Conservation (phyloP, 1,140 invertebrate species). For the Galendromus occidentalis region DNA sequence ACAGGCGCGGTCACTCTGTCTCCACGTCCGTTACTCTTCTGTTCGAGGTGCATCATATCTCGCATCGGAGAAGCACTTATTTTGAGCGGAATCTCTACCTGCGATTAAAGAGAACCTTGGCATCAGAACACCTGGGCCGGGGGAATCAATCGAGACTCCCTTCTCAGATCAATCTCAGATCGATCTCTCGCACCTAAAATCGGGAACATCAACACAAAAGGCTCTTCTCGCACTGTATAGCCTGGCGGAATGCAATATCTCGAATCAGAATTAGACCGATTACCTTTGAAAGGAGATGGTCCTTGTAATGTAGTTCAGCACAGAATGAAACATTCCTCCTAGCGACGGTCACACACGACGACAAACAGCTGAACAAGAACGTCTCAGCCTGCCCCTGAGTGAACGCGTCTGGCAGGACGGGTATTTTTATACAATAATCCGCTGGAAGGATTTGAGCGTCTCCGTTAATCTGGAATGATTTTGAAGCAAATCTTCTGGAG, state of each 20-base stretch:
- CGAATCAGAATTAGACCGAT: too few relatives aligned
- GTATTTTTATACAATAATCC: background rate
- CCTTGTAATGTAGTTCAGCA: constrained; percentile 1
- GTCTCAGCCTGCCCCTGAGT: background rate
- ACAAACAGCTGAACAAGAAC: background rate
- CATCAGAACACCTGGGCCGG: background rate
- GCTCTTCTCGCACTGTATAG: background rate
- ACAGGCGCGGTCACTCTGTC: background rate
- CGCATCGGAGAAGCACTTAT: constrained; percentile 6
- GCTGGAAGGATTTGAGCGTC: background rate
- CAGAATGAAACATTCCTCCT: background rate
- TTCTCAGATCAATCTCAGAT: background rate
- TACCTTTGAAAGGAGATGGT: background rate
- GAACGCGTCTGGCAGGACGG: background rate
- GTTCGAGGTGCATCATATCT: background rate
- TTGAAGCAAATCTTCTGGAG: background rate
- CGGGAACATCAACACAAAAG: background rate
- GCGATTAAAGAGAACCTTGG: background rate
- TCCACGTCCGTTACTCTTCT: background rate
- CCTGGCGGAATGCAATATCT: too few relatives aligned
- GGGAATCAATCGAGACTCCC: background rate
- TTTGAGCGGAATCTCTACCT: constrained; percentile 4
- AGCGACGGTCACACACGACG: background rate
- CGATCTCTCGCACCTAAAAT: background rate
- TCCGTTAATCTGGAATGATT: background rate